Conservation (phyloP, 2,888 invertebrate genomes). For the Ecliptopera silaceata region DNA sequence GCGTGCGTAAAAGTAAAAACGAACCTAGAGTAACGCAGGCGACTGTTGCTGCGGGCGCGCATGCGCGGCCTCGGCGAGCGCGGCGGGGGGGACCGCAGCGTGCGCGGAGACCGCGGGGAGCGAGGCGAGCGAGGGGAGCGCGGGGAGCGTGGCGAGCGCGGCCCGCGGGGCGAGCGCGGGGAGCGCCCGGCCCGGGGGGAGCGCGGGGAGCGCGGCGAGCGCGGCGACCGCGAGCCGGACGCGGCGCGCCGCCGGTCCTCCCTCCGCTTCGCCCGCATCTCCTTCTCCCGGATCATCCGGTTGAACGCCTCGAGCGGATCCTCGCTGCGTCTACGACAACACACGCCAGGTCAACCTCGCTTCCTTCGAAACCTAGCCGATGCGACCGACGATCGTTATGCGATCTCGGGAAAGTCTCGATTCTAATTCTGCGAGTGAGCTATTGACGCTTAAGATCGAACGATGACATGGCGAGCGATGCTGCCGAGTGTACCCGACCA, state of each 20-base stretch:
- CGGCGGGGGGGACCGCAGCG: conserved; percentile 48
- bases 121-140: conserved; percentile 46
- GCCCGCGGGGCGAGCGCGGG: conserved; percentile 42
- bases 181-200: conserved; percentile 45
- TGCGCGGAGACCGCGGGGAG: conserved; percentile 46
- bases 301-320: conserved; percentile 95
- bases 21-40: conserved; percentile 74
- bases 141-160: conserved; percentile 48
- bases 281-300: conserved; percentile 92
- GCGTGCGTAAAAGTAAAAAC: conserved; percentile 36
- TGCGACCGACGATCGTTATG: not conserved
- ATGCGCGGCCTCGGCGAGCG: conserved; percentile 45
- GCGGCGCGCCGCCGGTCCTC: conserved; percentile 83
- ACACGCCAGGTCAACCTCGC: conserved; percentile 28
- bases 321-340: conserved; percentile 86
- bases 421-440: not conserved
- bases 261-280: conserved; percentile 86
- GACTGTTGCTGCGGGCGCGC: conserved; percentile 64
- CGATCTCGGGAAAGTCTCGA: not conserved
- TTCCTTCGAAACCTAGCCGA: not conserved
- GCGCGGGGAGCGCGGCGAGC: conserved; percentile 62
- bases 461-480: not conserved
- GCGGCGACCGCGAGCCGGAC: conserved; percentile 72
- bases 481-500: not conserved
- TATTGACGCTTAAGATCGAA: not conserved